Conservation (phyloP, 2,113 vertebrate species). For the Macheiramphus alcinus region DNA sequence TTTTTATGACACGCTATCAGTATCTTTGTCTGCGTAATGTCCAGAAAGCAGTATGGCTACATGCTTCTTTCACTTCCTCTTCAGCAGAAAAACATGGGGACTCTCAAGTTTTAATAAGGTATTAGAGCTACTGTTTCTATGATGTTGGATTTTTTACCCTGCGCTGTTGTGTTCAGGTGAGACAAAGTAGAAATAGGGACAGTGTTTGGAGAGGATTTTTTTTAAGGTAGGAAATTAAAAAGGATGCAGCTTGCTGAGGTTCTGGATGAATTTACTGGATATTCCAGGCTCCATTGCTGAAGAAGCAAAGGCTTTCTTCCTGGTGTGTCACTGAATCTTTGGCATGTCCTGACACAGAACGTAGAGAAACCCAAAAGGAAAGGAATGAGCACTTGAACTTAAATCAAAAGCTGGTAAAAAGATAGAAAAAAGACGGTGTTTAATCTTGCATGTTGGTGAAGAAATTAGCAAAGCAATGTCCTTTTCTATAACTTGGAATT, state of each 20-base stretch:
- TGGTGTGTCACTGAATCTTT: neutral
- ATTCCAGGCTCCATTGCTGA: neutral
- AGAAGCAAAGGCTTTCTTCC: neutral
- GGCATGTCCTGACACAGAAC: neutral
- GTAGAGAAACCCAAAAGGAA: neutral
- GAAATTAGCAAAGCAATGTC: neutral
- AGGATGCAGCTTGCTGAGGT: neutral
- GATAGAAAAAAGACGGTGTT: neutral
- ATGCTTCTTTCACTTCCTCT: neutral
- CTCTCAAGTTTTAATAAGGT: neutral
- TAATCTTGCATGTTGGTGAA: neutral
- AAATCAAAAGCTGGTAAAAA: neutral
- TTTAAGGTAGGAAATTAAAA: neutral
- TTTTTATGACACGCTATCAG: neutral
- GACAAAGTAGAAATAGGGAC: neutral
- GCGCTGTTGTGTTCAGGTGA: accelerated
- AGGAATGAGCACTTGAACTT: neutral
- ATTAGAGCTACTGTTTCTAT: neutral
- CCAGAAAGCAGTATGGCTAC: neutral
- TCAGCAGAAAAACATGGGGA: neutral
- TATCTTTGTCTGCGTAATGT: neutral
- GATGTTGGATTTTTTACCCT: neutral
- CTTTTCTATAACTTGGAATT: neutral
- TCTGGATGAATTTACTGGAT: neutral
- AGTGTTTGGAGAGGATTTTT: neutral